Base-by-base conservation (phyloP, 2,888 invertebrate species). In the Platycheirus albimanus region DNA sequence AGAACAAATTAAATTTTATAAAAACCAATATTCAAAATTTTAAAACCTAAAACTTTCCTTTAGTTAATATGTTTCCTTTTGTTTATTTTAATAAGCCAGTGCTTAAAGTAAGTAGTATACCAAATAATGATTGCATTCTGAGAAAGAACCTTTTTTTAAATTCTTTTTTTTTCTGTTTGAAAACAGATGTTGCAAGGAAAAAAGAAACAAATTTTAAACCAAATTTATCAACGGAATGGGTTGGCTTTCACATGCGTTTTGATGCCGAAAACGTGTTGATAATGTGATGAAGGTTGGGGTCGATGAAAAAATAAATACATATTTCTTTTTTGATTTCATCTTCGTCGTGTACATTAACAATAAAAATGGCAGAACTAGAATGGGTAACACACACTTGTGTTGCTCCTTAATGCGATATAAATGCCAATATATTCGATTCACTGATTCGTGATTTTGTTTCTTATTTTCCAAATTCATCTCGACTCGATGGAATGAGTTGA, bases 231-330 rank as follows among this genome's bases (percentile, higher is more conserved):
- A 15, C 11, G 56, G 24, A n/a, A 20, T 38, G 49, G 66, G 69
- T 49, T 70, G 69, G 19, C 70, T 56, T 66, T 61, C 72, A 56
- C 49, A 58, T 83, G 72, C 83, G 58, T 78, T 72, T 56, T 83
- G 78, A 83, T 83, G 83, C 69, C 13, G 51, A 78, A 83, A 83
- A 83, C 78, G 83, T 83, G 83, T 83, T 75, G 66, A 74, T 78
- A 74, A 83, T 83, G 2, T 33, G 52, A 47, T 10, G 64, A 33
- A 19, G 67, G 61, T 20, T 61, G 74, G 43, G 67, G 43, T 45
- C 58, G n/a, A 61, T 33, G 11, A 28, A 41, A 30, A 30, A 41
- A 71, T 17, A 41, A 49, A 49, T 33, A 69, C 38, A 56, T 20
- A 54, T 36, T 63, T 45, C 17, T 47, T 4, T 1, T 43, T 24